Base-by-base conservation (phyloP, 2,888 invertebrate species). In the Epistrophe eligans region DNA sequence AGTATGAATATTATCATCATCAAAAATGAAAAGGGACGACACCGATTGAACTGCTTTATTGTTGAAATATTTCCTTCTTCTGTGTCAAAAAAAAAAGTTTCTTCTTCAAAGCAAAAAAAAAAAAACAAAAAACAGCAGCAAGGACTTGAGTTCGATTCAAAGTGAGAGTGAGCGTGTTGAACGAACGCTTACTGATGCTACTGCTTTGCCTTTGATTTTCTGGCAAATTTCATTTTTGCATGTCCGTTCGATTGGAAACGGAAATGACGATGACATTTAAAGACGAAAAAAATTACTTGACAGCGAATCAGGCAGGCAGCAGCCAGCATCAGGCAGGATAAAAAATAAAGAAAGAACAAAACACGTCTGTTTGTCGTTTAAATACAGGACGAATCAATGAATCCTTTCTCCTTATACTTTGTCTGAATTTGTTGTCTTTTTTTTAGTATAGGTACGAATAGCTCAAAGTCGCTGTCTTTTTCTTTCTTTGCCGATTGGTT, bases 1-100 rank as follows among this genome's bases (percentile, higher is more conserved):
- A 85, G 85, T 87, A 87, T 83, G 87, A 79, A 87, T 87, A 83
- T 87, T 87, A 83, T 87, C 82, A 83, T 87, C 83, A 87, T 87
- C 82, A 70, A 48, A 55, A 81, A 70, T 77, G 74, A 74, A 79
- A 87, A 83, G 72, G 70, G 74, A 83, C 77, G 50, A 64, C 76
- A 28, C 38, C 50, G 35, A 85, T 66, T 82, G 60, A 79, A 79
- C 79, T 74, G 82, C 82, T 82, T 82, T 82, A 82, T 79, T 82
- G 73, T 76, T 43, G 70, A 84, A 81, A 43, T 62, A 62, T 72
- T 60, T 32, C 28, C 24, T 66, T 45, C 43, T 67, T 45, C 17
- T 45, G 35, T 55, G 19, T 4, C 35, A 48, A 32, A 64, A 35
- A 38, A 67, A 67, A 45, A 43, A 55, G 5, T 15, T n/a, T n/a